Evolutionary conservation across 2,888 invertebrate species (phyloP), one percentile per base, ranked within the genome.

Genomic region (Ephialtes manifestator): DNA sequence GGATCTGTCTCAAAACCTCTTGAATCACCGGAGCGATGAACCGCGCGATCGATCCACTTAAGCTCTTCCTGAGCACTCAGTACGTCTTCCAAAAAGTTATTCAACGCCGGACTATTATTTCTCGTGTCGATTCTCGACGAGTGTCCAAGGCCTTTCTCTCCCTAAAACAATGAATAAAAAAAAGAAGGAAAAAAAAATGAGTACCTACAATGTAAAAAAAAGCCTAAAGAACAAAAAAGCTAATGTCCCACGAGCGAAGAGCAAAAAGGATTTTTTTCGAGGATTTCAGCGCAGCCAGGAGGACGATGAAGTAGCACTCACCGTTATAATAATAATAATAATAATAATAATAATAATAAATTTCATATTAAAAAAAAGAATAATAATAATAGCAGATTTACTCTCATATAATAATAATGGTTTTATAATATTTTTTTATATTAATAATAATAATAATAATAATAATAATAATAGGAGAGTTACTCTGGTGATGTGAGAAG

Each of bases 31-130:
- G 53, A 48, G 28, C 71, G 77, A 81, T 78, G 87, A 24, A 89
- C 89, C 31, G 85, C 88, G 15, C 89, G 88, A 81, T 93, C 92
- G 84, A 92, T 92, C 92, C 92, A 92, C 79, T 87, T 90, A 70
- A 93, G 89, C 78, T 92, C 91, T 55, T 91, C 84, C 68, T 88
- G 88, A 8, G 90, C 90, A 28, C 86, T 87, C 10, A 92, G 83
- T 10, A 92, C 91, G 15, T 92, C 87, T 46, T 89, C 87, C 15
- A 93, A 81, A 81, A 93, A 92, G 28, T 81, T 87, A 72, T 89
- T 87, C 10, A 93, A 65, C 18, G 89, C 89, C 4, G 87, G 86
- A 65, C 90, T 89, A 70, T 86, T 88, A 51, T 78, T 81, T 24
- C 76, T 55, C 58, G 77, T 24, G 65, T 68, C 78, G 28, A 81